Percentiles rank a stretch among this genome's conserved stretches.
Conservation (phyloP, 2,888 invertebrate genomes). For the Epinotia demarniana region DNA sequence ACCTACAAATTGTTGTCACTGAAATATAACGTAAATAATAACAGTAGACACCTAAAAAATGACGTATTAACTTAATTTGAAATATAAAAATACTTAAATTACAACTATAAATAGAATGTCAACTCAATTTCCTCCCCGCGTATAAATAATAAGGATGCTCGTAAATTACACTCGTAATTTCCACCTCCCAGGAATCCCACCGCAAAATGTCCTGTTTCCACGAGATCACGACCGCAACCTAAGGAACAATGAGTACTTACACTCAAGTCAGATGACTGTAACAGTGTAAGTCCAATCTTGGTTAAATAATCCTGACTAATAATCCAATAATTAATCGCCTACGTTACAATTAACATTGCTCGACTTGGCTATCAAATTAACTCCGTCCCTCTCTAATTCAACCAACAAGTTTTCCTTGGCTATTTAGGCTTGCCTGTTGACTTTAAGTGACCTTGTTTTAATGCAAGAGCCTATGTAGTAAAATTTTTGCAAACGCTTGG, state of each 20-base stretch:
- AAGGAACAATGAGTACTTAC: slow-evolving; percentile 27
- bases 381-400: slow-evolving; percentile 49
- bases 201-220: slow-evolving; percentile 35
- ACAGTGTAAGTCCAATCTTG: not conserved
- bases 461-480: slow-evolving; percentile 45
- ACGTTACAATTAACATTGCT: slow-evolving; percentile 44
- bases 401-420: slow-evolving; percentile 56
- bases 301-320: slow-evolving; percentile 17
- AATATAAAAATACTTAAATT: not conserved
- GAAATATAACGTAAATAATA: not conserved
- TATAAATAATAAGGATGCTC: slow-evolving; percentile 29
- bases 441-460: slow-evolving; percentile 51
- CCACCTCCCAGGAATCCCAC: slow-evolving; percentile 33
- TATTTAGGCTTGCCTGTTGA: slow-evolving; percentile 55
- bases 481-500: slow-evolving; percentile 44
- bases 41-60: not conserved
- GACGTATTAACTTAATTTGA: not conserved
- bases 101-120: slow-evolving; percentile 10
- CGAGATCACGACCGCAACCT: slow-evolving; percentile 29
- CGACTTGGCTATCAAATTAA: slow-evolving; percentile 41
- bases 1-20: not conserved
- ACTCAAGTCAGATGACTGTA: not conserved
- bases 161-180: slow-evolving; percentile 36
- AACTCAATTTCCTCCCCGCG: slow-evolving; percentile 6
- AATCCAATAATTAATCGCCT: slow-evolving; percentile 39